Evolutionary conservation across 2,113 vertebrate genomes (phyloP).

Genomic region (Camelus bactrianus): DNA sequence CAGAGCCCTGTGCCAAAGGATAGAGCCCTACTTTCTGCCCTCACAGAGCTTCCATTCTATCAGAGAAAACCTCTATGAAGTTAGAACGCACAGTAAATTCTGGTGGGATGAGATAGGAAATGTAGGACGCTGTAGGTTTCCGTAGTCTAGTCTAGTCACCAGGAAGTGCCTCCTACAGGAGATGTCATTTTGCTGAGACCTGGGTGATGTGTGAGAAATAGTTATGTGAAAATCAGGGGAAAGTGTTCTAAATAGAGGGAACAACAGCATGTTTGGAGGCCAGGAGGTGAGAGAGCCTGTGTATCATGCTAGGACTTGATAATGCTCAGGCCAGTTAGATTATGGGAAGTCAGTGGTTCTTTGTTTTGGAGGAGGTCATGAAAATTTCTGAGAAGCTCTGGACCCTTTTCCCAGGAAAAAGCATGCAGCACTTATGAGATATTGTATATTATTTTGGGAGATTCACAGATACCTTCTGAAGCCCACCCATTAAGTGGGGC

Average conservation of each 20-base stretch:
- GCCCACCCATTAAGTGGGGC: background rate
- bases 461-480: background rate
- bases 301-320: background rate
- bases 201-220: background rate
- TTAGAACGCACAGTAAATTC: background rate
- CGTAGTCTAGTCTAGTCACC: background rate
- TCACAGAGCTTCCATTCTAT: background rate
- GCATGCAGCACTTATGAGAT: background rate
- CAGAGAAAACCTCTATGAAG: background rate
- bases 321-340: background rate
- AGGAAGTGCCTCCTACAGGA: background rate
- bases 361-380: background rate
- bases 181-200: background rate
- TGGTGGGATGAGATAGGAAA: background rate
- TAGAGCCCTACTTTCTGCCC: background rate
- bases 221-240: background rate
- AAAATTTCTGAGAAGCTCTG: background rate
- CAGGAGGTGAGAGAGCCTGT: background rate
- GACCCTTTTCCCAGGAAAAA: background rate
- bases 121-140: background rate
- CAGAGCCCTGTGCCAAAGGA: background rate
- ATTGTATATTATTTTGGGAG: background rate
- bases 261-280: background rate
- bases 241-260: background rate
- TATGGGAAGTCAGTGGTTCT: background rate